Evolutionary conservation across 1,140 invertebrate genomes (phyloP).

Genomic region (Danaus melanippus): DNA sequence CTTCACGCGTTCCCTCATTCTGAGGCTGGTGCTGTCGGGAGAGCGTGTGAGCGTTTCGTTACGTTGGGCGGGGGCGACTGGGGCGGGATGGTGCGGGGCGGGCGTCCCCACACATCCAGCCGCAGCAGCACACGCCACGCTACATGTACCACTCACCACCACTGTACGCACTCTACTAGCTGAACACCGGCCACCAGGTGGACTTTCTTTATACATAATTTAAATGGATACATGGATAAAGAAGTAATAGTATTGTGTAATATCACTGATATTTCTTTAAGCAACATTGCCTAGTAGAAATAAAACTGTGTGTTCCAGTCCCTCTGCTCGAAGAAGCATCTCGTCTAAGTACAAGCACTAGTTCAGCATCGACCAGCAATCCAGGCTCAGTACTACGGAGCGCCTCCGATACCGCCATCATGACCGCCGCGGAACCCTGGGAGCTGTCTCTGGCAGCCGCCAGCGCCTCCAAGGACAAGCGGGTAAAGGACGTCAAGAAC

Average conservation of each 20-base stretch:
- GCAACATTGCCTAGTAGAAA: too few species aligned
- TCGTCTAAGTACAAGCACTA: conserved; percentile 23
- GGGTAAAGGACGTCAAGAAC: conserved; percentile 83
- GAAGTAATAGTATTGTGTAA: too few species aligned
- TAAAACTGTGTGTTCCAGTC: conserved; percentile 19
- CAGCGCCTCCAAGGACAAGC: conserved; percentile 87
- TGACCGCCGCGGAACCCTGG: conserved; percentile 62
- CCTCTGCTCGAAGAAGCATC: conserved; percentile 40
- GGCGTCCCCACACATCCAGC: conserved; percentile 23
- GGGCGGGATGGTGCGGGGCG: conserved; percentile 37
- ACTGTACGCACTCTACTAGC: conserved; percentile 73
- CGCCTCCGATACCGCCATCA: conserved; percentile 53
- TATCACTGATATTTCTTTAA: too few species aligned
- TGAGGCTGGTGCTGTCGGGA: conserved; percentile 88
- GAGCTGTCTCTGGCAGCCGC: conserved; percentile 84
- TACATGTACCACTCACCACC: conserved; percentile 82
- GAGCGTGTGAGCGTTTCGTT: conserved; percentile 86
- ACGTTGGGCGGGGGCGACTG: conserved; percentile 67
- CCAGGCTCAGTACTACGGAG: conserved; percentile 36
- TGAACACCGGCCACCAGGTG: conserved; percentile 66
- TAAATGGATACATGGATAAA: neutral
- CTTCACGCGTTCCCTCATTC: conserved; percentile 87
- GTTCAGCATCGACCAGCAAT: conserved; percentile 14
- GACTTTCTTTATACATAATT: neutral
- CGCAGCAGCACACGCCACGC: conserved; percentile 72